phyloP scores from a whole-genome alignment of 1,140 invertebrate genomes.

The Saccostrea echinata region DNA sequence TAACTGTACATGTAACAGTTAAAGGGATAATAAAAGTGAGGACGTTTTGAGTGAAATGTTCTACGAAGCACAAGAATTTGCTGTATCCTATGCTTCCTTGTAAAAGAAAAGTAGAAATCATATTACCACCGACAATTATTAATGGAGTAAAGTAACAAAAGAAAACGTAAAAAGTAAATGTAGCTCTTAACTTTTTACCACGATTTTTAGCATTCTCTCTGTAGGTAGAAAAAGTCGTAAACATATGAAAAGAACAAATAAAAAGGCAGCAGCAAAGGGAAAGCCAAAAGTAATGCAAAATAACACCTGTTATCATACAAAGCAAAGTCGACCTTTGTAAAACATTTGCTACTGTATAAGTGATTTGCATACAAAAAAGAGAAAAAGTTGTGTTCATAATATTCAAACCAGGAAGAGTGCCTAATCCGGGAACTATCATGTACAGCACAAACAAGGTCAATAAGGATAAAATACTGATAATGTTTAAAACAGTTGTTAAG shows the following conservation, averaged over 20 bases:
- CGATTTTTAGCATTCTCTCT: background rate
- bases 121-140: background rate
- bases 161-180: background rate
- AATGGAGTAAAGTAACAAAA: background rate
- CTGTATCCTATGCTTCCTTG: background rate
- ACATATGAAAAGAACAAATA: no score
- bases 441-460: no score
- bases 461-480: background rate
- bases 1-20: constrained; percentile 29
- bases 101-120: background rate
- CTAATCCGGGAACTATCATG: no score
- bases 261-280: no score
- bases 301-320: no score
- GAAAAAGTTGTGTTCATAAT: no score
- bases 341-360: no score
- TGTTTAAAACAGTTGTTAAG: background rate
- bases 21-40: constrained; percentile 46
- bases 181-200: background rate
- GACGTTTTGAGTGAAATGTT: background rate
- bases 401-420: no score
- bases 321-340: no score
- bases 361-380: no score
- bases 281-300: no score
- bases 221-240: background rate
- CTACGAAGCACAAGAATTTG: constrained; percentile 34